These are phyloP conservation scores for Cranoglanis bouderius DNA, from an alignment of 2,113 vertebrate genomes.

Conservation along the genomic window DNA sequence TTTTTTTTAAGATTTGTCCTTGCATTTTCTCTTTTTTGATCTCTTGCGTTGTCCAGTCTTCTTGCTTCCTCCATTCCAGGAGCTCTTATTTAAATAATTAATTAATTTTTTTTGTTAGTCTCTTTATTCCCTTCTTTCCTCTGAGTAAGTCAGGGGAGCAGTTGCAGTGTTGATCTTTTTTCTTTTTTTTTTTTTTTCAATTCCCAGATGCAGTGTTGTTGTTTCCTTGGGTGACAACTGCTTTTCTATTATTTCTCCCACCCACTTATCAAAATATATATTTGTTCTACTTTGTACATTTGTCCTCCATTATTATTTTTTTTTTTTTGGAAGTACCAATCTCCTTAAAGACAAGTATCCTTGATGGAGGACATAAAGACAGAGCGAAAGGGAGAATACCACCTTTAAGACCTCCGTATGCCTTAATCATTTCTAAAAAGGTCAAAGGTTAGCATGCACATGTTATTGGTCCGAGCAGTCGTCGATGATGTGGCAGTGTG, in stretches of 20 bases:
- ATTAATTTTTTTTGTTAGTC: constrained; percentile 64
- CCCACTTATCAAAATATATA: constrained; percentile 76
- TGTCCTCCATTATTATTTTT: constrained; percentile 41
- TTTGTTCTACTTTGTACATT: constrained; percentile 72
- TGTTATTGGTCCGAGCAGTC: constrained; percentile 50
- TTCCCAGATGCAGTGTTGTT: constrained; percentile 42
- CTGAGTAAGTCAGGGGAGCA: constrained; percentile 15
- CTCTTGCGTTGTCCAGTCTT: constrained; percentile 33
- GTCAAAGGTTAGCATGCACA: constrained; percentile 39
- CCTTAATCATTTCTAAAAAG: constrained; percentile 24
- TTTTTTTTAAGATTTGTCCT: constrained; percentile 45
- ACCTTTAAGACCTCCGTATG: background rate
- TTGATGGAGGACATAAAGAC: constrained; percentile 7
- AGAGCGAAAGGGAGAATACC: constrained; percentile 21
- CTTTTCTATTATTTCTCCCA: constrained; percentile 57
- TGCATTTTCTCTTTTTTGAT: constrained; percentile 38
- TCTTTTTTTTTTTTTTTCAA: background rate
- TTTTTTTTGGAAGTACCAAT: constrained; percentile 3
- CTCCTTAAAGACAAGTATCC: constrained; percentile 23
- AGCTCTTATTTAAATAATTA: background rate
- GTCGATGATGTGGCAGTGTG: constrained; percentile 33
- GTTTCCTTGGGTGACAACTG: constrained; percentile 34
- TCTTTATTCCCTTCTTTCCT: constrained; percentile 27
- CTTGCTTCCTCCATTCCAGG: background rate
- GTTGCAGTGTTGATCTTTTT: background rate